Conservation (phyloP, 2,113 vertebrate species). For the Strix aluco region DNA sequence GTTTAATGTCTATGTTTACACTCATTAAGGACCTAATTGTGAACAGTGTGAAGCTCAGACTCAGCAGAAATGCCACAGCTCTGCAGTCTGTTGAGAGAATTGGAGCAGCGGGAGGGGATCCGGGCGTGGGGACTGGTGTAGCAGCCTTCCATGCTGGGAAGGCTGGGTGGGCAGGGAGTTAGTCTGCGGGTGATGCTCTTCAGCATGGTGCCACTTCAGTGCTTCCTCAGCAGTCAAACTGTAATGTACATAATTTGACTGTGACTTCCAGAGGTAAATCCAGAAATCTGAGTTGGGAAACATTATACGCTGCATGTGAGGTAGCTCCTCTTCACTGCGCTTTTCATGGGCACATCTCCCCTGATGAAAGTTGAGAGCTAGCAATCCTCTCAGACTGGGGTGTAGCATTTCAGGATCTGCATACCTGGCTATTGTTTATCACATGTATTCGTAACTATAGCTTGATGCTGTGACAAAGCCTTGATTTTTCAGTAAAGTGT, state of each 20-base stretch:
- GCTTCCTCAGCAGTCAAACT: background rate
- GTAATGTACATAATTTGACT: background rate
- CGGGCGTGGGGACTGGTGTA: accelerated
- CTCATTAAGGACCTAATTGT: background rate
- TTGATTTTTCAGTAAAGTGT: background rate
- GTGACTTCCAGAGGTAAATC: background rate
- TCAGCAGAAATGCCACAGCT: background rate
- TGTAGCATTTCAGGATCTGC: background rate
- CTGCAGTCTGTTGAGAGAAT: accelerated
- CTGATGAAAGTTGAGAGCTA: background rate
- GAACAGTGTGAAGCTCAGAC: background rate
- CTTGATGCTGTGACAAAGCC: background rate
- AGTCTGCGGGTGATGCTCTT: background rate
- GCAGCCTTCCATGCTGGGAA: background rate
- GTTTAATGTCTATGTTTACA: background rate
- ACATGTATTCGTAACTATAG: background rate
- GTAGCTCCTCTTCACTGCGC: background rate
- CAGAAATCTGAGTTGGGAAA: background rate
- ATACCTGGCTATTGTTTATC: background rate
- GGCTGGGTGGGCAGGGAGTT: background rate
- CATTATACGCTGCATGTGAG: accelerated
- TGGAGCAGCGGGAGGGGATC: background rate
- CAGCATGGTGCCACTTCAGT: background rate
- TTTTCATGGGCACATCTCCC: background rate
- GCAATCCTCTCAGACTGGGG: accelerated